A percentile compares a stretch with the other conserved stretches of the same genome.
Conservation (phyloP, 2,113 vertebrate species). For the Barnardius zonarius region DNA sequence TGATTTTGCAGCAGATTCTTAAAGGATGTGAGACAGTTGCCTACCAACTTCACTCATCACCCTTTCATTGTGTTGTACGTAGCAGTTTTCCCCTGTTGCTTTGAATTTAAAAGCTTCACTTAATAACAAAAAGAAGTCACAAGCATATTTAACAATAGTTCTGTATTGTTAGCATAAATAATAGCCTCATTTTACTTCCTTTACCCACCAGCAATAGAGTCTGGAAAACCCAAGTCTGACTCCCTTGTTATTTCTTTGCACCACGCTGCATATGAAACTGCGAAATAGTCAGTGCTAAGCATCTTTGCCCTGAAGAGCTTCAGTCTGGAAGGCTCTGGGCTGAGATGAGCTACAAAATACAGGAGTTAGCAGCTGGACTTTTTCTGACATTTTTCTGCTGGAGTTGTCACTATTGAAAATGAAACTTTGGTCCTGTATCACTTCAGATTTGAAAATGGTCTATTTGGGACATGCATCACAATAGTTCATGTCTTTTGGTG, state of each 20-base stretch:
- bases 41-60: slow-evolving; percentile 12
- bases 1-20: slow-evolving; percentile 49
- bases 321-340: neutral
- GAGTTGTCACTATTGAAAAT: neutral
- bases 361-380: neutral
- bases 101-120: slow-evolving; percentile 60
- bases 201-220: slow-evolving; percentile 19
- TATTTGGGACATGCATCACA: neutral
- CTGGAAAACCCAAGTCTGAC: slow-evolving; percentile 7
- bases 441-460: neutral
- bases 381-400: neutral
- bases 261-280: neutral
- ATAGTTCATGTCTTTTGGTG: neutral
- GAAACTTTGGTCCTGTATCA: neutral
- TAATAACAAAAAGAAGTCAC: slow-evolving; percentile 40
- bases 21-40: slow-evolving; percentile 34
- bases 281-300: neutral
- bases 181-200: slow-evolving; percentile 59
- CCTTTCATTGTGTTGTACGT: slow-evolving; percentile 45
- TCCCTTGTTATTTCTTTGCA: slow-evolving; percentile 15
- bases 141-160: slow-evolving; percentile 33
- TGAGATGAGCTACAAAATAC: neutral
- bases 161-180: slow-evolving; percentile 50
- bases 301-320: slow-evolving; percentile 44
- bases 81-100: slow-evolving; percentile 42